phyloP scores from a whole-genome alignment of 2,797 vertebrate species.

The Hybognathus amarus region DNA sequence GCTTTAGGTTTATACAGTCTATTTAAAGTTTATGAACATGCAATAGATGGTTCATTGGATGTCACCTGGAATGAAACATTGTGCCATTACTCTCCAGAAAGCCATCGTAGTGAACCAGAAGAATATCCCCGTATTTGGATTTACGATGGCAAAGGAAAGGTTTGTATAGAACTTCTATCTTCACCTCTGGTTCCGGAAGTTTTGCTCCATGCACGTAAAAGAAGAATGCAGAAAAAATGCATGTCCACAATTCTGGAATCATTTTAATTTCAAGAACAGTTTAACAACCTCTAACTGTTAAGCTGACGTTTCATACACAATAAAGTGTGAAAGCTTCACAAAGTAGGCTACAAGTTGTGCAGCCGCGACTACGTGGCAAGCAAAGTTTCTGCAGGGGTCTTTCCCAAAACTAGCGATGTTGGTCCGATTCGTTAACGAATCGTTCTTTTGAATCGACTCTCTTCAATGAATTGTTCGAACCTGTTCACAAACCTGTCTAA shows the following conservation, averaged over 20 bases:
- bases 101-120: constrained; percentile 92
- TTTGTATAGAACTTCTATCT: constrained; percentile 89
- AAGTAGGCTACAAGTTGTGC: constrained; percentile 23
- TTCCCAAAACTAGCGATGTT: background rate
- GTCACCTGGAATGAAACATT: constrained; percentile 93
- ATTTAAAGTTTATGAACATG: background rate
- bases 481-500: background rate
- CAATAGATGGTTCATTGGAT: background rate
- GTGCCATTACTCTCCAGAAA: constrained; percentile 91
- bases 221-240: constrained; percentile 70
- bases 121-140: constrained; percentile 90
- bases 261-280: constrained; percentile 61
- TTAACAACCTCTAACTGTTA: background rate
- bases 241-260: constrained; percentile 69
- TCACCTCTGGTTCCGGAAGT: constrained; percentile 91
- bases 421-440: background rate
- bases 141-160: constrained; percentile 89
- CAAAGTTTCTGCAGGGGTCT: constrained; percentile 49
- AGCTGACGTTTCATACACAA: background rate
- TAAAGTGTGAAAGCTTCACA: background rate
- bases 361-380: constrained; percentile 78
- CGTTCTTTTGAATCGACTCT: constrained; percentile 1
- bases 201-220: constrained; percentile 77
- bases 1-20: background rate
- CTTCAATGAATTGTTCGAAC: background rate